Evolutionary conservation across 2,113 vertebrate genomes (phyloP).

Genomic region (Miniopterus natalensis): DNA sequence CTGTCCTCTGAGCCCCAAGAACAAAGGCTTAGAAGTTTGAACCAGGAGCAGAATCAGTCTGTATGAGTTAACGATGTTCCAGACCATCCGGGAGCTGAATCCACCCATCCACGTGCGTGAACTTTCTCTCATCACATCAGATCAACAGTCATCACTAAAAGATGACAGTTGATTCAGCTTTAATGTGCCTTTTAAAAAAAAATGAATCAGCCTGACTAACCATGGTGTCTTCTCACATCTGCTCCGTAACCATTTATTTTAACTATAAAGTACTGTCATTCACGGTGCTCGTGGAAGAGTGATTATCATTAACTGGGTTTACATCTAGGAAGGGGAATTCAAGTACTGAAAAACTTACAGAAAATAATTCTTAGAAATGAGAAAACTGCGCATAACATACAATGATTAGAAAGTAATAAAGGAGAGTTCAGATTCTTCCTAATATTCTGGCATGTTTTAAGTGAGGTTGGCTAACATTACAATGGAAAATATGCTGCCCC

Average conservation of each 20-base stretch:
- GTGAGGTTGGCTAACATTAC: background rate
- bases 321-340: background rate
- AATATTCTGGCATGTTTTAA: background rate
- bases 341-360: constrained; percentile 41
- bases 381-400: background rate
- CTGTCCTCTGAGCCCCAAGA: constrained; percentile 88
- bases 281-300: constrained; percentile 9
- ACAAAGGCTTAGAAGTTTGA: constrained; percentile 91
- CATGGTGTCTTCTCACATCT: constrained; percentile 62
- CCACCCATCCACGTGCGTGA: constrained; percentile 84
- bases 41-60: constrained; percentile 88
- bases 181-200: constrained; percentile 66
- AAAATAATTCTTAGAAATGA: constrained; percentile 43
- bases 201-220: constrained; percentile 77
- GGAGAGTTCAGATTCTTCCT: background rate
- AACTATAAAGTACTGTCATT: constrained; percentile 62
- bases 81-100: constrained; percentile 87
- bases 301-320: constrained; percentile 52
- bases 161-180: constrained; percentile 81
- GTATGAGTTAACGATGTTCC: constrained; percentile 89
- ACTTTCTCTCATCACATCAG: constrained; percentile 86
- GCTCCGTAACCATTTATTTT: constrained; percentile 59
- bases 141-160: constrained; percentile 83
- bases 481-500: background rate
- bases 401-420: background rate